Percentiles rank a stretch among this genome's conserved stretches.
Conservation (phyloP, 2,888 invertebrate genomes). For the Achlya flavicornis region DNA sequence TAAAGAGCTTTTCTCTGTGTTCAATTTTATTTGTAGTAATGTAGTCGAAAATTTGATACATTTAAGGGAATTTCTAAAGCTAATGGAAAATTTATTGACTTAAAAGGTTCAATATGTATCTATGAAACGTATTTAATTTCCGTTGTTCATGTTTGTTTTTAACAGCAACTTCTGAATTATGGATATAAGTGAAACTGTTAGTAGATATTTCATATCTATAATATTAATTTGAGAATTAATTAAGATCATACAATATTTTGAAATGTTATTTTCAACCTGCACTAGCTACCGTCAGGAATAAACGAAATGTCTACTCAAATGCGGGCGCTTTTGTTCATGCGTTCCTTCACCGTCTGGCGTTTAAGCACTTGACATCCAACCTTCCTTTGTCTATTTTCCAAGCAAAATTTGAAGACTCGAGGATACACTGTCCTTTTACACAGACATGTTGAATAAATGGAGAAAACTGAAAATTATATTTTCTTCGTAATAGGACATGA, state of each 20-base stretch:
- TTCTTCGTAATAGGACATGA: not conserved
- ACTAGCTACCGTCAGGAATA: conserved; percentile 31
- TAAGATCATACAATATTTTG: too few relatives aligned
- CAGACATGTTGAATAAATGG: not conserved
- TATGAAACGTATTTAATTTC: not conserved
- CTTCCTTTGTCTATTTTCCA: conserved; percentile 33
- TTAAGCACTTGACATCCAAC: conserved; percentile 48
- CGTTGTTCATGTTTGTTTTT: not conserved
- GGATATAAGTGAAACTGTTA: too few relatives aligned
- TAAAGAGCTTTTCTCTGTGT: conserved; percentile 29
- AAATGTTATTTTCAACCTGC: too few relatives aligned
- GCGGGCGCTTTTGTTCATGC: conserved; percentile 57
- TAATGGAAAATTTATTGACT: conserved; percentile 1
- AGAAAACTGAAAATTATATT: not conserved
- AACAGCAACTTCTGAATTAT: not conserved
- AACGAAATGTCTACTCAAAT: conserved; percentile 47
- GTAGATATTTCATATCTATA: too few relatives aligned
- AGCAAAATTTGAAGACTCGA: conserved; percentile 14
- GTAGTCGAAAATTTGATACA: conserved; percentile 18
- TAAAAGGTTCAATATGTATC: not conserved
- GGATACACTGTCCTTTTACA: conserved; percentile 5
- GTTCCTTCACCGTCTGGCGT: conserved; percentile 43
- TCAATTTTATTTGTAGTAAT: conserved; percentile 24
- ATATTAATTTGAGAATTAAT: too few relatives aligned
- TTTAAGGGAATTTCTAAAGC: conserved; percentile 14